Percentiles rank a stretch among this genome's conserved stretches.
These are phyloP conservation scores for Pteropus alecto DNA, from an alignment of 2,113 vertebrate species.

Conservation along the genomic window DNA sequence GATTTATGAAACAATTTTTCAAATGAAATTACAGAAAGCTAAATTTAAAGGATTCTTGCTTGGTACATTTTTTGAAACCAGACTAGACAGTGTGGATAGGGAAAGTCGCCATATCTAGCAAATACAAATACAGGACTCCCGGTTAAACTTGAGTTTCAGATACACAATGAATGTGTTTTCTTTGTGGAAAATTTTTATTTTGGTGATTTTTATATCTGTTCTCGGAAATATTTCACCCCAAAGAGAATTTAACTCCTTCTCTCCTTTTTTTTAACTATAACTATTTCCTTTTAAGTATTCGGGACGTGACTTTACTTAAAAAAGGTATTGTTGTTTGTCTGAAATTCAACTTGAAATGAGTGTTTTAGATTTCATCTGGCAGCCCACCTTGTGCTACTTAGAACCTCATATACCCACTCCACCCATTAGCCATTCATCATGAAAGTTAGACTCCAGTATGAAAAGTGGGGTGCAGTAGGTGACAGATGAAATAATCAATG, in stretches of 20 bases:
- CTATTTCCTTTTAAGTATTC: neutral
- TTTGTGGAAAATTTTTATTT: neutral
- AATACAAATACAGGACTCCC: neutral
- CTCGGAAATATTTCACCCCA: neutral
- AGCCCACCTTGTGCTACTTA: neutral
- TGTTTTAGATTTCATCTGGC: neutral
- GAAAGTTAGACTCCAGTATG: neutral
- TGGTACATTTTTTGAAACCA: neutral
- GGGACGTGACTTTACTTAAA: neutral
- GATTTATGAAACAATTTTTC: neutral
- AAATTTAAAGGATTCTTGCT: neutral
- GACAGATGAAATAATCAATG: neutral
- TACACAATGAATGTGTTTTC: neutral
- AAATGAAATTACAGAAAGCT: neutral
- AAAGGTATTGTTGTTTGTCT: neutral
- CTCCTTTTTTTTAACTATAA: neutral
- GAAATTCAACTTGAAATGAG: neutral
- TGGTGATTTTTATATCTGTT: neutral
- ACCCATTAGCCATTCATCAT: neutral
- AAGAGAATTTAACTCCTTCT: neutral
- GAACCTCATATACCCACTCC: neutral
- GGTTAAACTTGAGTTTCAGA: neutral
- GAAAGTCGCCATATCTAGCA: neutral
- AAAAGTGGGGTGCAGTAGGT: neutral
- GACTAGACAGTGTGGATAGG: neutral